Evolutionary conservation across 2,797 vertebrate species (phyloP), one percentile per base, ranked within the genome.

Genomic region (Rhadinocentrus ornatus): DNA sequence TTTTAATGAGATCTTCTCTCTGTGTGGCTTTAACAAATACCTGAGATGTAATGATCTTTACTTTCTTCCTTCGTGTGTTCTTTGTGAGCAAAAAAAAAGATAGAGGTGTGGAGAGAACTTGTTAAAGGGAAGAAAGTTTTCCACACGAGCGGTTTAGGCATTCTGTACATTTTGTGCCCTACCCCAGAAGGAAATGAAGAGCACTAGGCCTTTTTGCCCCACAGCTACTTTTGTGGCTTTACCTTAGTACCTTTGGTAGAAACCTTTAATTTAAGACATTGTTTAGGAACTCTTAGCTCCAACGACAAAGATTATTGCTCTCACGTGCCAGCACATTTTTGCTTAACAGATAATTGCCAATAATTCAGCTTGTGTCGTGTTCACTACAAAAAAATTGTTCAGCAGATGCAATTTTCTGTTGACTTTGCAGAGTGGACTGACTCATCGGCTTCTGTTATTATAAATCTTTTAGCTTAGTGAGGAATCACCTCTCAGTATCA

Each of bases 81-180:
- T 69, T 71, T 62, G 50, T 41, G n/a, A n/a, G n/a, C n/a, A n/a
- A n/a, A n/a, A n/a, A n/a, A 52, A 39, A 71, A 80, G 77, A 81
- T 59, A 75, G 65, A 86, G 69, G 82, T 75, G 74, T 70, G 53
- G 75, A 79, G 71, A 66, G 65, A 79, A 64, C 77, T 70, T 86
- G 74, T 59, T 50, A 55, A 58, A 24, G 22, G 15, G 26, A 4
- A 55, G 62, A 60, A 50, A 72, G 80, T 87, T 87, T 73, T 72
- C 62, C 71, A 65, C 26, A 11, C 50, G 22, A 86, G 71, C 58
- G 60, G 16, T 60, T 64, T 4, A 62, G 71, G 63, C 57, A 75
- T 75, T 63, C 35, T 41, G 77, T 67, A 84, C 78, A 78, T 81
- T 69, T 55, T 72, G 78, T 86, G 84, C 77, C 76, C 71, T 61